Base-by-base conservation (phyloP, 2,797 vertebrate species). In the Adelosebastes latens region DNA sequence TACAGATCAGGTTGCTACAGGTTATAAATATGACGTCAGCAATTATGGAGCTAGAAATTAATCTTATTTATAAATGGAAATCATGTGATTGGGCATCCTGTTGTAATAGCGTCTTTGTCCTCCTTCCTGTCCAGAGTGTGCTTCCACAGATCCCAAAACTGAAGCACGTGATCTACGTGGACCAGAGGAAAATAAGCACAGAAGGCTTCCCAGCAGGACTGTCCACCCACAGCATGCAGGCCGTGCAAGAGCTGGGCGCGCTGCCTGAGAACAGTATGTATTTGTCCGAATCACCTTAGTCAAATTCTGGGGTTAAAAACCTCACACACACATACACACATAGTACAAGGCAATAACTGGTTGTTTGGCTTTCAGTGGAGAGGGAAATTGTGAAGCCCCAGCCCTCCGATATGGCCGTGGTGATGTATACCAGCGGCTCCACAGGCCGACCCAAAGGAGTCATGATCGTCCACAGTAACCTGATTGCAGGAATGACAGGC, bases 391-490 rank as follows among this genome's bases (percentile, higher is more conserved):
- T 94, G 86, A 95, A 95, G 89, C 99, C 99, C 10, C 75, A 89
- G 82, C 95, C 97, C 8, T 95, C 96, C 0, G 98, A 99, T 91
- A 80, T 98, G 87, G 99, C 98, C 16, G 95, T 99, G 72, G 96
- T 99, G 24, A 99, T 99, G 98, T 99, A 99, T 84, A 99, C 99
- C 84, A 99, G 99, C 4, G 99, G 98, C 29, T 99, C 99, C 24
- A 99, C 99, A 0, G 99, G 98, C 58, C 94, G 93, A 75, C 99
- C 98, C 59, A 99, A 99, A 93, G 99, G 99, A 84, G 99, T 99
- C 86, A 97, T 98, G 97, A 99, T 99, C 89, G 84, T 96, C 81
- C 98, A 99, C 80, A 97, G 97, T 77, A 99, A 99, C 90, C 80
- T 99, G 52, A 98, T 99, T 75, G 97, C 97, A 24, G 98, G 98